phyloP scores from a whole-genome alignment of 2,113 vertebrate species.

The Mirza zaza region DNA sequence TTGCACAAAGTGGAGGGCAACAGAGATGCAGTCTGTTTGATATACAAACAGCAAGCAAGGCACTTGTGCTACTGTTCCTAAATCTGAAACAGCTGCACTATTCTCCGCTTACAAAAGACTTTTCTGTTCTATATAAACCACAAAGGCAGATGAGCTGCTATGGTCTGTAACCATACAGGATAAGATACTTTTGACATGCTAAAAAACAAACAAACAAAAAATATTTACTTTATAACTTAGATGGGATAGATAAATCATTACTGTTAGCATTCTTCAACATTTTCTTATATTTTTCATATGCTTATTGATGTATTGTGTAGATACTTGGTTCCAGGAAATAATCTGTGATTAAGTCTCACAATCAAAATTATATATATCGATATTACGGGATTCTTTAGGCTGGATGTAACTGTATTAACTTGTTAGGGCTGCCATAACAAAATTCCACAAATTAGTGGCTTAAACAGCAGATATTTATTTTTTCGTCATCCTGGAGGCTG shows the following conservation, averaged over 20 bases:
- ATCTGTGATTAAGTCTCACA: background rate
- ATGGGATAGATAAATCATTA: no score
- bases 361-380: background rate
- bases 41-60: background rate
- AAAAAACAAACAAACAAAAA: background rate
- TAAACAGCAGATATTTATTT: background rate
- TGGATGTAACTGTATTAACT: background rate
- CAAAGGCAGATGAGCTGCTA: background rate
- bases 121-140: background rate
- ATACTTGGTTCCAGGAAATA: background rate
- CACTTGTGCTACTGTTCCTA: rapidly evolving
- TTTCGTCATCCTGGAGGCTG: background rate
- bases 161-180: no score
- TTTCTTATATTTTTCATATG: background rate
- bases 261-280: background rate
- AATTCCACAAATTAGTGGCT: background rate
- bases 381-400: no score
- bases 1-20: background rate
- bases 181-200: background rate
- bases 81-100: no score
- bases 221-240: background rate
- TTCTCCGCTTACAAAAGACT: no score
- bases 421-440: no score
- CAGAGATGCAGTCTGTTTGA: background rate
- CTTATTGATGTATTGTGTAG: rapidly evolving